Evolutionary conservation across 2,113 vertebrate genomes (phyloP), one percentile per base, ranked within the genome.

Genomic region (Notiomystis cincta): DNA sequence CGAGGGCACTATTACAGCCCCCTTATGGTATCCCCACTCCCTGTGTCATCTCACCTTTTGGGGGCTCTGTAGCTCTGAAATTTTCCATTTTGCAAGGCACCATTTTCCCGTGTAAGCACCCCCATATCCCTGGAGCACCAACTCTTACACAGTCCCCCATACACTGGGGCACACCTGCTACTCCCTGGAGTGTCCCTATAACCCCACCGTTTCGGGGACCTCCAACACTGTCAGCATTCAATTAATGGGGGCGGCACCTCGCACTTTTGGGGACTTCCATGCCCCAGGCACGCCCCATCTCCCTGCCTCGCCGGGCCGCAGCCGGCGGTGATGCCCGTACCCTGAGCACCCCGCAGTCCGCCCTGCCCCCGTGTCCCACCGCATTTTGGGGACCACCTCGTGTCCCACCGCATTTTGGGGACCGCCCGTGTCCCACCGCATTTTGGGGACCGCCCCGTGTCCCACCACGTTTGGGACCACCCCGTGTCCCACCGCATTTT

Each of bases 331-430:
- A 22, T 20, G 35, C 37, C 58, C 37, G 3, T 0, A 4, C 9
- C 50, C 23, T 3, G 21, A 56, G 11, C 13, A 24, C 4, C 8
- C 21, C 7, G 5, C 18, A 10, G 6, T 0, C 3, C 13, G 11
- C 9, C 14, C 13, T 28, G 19, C n/a, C 12, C 9, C 16, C 2
- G 2, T 2, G 16, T 11, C 12, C 40, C 35, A 3, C 6, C 25
- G 3, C 30, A 7, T n/a, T 9, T 18, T 1, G 4, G 12, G 3
- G 9, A 4, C 6, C 17, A 17, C 18, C 10, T 20, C 19, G 0
- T 1, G 8, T n/a, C n/a, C n/a, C n/a, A n/a, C 14, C 33, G 8
- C 23, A 4, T 3, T 15, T 1, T 2, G 10, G 18, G 16, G 17
- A 8, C 18, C n/a, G n/a, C 9, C 16, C 2, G 2, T 2, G 16